Conservation (phyloP, 2,113 vertebrate species). For the Corynorhinus townsendii region DNA sequence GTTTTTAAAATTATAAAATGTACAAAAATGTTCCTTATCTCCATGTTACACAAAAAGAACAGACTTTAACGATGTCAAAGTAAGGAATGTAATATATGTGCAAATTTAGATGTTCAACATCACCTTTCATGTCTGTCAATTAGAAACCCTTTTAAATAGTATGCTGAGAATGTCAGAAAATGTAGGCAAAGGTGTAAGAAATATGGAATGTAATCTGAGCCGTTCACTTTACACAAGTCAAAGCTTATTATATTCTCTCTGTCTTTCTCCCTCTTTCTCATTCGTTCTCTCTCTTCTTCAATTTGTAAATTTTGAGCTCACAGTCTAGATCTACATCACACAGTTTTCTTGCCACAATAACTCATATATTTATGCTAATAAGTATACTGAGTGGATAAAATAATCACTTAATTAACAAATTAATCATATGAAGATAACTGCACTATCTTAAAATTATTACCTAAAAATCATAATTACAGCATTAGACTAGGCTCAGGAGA, state of each 20-base stretch:
- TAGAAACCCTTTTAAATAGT: conserved; percentile 18
- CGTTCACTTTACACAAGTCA: background rate
- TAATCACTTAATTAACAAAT: background rate
- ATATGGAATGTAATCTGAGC: background rate
- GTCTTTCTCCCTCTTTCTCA: background rate
- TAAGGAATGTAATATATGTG: background rate
- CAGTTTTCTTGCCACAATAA: background rate
- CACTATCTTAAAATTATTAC: background rate
- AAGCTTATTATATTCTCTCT: background rate
- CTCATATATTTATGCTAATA: background rate
- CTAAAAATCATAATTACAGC: background rate
- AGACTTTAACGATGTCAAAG: conserved; percentile 29
- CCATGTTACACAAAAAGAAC: background rate
- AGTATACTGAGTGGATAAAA: background rate
- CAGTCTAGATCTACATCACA: background rate
- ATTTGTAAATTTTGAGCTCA: background rate
- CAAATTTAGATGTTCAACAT: conserved; percentile 24
- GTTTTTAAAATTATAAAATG: background rate
- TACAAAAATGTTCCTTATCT: conserved; percentile 37
- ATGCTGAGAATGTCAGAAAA: background rate
- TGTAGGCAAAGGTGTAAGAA: background rate
- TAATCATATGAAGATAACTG: background rate
- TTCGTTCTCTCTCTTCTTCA: background rate
- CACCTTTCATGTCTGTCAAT: conserved; percentile 26
- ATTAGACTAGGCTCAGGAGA: background rate